Evolutionary conservation across 1,140 invertebrate genomes (phyloP), one percentile per base, ranked within the genome.

Genomic region (Periplaneta americana): DNA sequence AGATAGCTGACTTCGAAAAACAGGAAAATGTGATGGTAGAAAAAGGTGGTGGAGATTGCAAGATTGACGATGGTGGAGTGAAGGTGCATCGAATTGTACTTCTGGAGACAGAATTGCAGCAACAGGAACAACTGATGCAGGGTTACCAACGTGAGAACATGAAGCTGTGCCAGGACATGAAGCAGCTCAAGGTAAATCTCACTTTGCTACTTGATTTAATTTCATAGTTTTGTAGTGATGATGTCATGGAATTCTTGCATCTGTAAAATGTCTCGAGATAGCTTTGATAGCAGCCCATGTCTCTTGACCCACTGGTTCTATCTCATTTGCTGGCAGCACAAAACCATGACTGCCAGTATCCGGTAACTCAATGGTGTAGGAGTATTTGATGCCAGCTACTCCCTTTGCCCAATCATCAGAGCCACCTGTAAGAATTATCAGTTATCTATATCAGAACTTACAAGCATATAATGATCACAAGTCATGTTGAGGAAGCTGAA

Each of bases 331-430:
- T 1, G 97, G 97, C 75, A 99, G 88, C 2, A 97, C 87, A 87
- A 99, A 99, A 4, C 97, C 97, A 85, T 96, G 95, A 82, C 91
- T 90, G 22, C 97, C 97, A 18, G 92, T 94, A 86, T 98, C 97
- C 78, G 96, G 91, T 32, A 98, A 90, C 89, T 99, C 97, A 79
- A 98, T 89, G 1, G 96, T 96, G 87, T 95, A 98, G 0, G 96
- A 89, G 86, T 98, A 98, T 87, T 97, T 97, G 81, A 98, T 95
- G 77, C 91, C 92, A 33, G 93, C 93, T 75, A 91, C 89, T 15
- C 94, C 94, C 88, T 97, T 97, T 0, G 96, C 96, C 96, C 96
- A 98, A 86, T 98, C 97, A 85, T 97, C 95, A 0, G 96, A 96
- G 22, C 95, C 94, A 18, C 96, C 96, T 85, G 92, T 88, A 22